A percentile compares a stretch with the other conserved stretches of the same genome.
These are phyloP conservation scores for Luscinia megarhynchos DNA, from an alignment of 2,797 vertebrate species.

Conservation along the genomic window DNA sequence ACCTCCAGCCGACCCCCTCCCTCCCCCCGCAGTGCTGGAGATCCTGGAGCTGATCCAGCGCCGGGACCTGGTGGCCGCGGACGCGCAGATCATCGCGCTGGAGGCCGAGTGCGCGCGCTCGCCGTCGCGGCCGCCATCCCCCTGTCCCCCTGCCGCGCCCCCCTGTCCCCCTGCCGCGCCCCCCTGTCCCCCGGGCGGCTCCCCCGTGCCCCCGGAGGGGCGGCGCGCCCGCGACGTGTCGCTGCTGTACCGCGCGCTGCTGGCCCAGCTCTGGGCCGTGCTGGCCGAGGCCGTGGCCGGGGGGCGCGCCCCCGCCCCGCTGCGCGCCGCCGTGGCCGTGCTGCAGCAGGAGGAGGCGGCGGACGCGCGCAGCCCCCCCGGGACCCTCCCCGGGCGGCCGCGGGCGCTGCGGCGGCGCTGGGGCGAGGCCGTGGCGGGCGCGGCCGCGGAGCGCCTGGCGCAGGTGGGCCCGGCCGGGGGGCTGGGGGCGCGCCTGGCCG, in stretches of 20 bases:
- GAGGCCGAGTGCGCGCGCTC: constrained; percentile 78
- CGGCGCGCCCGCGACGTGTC: constrained; percentile 89
- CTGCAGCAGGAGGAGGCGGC: constrained; percentile 87
- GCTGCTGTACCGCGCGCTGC: constrained; percentile 89
- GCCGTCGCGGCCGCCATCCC: too few species aligned
- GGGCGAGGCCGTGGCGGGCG: constrained; percentile 81
- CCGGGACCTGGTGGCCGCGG: too few species aligned
- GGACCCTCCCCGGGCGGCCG: constrained; percentile 65
- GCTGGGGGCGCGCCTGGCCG: constrained; percentile 77
- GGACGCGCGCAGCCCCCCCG: too few species aligned
- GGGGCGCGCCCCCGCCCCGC: constrained; percentile 73
- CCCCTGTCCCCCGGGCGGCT: accelerated
- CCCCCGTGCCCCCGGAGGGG: neutral
- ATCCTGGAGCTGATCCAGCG: too few species aligned
- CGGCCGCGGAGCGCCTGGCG: constrained; percentile 79
- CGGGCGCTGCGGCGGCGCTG: constrained; percentile 79
- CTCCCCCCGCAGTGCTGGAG: too few species aligned
- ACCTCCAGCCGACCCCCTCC: too few species aligned
- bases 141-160: neutral
- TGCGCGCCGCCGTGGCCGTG: constrained; percentile 87
- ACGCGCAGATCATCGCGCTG: neutral
- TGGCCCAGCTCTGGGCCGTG: constrained; percentile 89
- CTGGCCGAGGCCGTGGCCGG: constrained; percentile 83
- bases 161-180: neutral
- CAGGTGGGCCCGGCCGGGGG: constrained; percentile 55